Conservation (phyloP, 2,888 invertebrate species). For the Perizoma flavofasciatum region DNA sequence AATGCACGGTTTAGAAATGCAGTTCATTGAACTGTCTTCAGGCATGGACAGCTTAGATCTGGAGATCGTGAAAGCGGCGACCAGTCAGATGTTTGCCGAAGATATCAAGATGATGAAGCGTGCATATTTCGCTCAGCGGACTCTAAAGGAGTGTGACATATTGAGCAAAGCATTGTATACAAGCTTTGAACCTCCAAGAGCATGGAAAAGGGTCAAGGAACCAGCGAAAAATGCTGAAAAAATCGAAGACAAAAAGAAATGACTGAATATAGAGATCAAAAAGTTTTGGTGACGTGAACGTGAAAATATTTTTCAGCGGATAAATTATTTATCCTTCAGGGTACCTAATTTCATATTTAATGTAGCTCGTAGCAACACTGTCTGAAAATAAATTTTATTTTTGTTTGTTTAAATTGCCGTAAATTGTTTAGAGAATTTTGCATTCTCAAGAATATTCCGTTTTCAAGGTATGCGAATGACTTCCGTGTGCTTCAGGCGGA, state of each 20-base stretch:
- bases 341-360: too few relatives aligned
- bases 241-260: conserved; percentile 3
- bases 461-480: conserved; percentile 22
- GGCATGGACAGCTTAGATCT: conserved; percentile 43
- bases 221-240: conserved; percentile 22
- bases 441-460: conserved; percentile 19
- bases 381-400: conserved; percentile 6
- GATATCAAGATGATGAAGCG: conserved; percentile 44
- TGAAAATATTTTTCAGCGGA: too few relatives aligned
- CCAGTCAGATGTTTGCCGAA: conserved; percentile 41
- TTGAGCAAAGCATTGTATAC: conserved; percentile 43
- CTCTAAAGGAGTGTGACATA: conserved; percentile 44
- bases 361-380: not conserved
- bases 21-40: conserved; percentile 39
- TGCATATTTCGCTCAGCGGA: conserved; percentile 46
- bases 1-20: conserved; percentile 43
- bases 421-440: conserved; percentile 21
- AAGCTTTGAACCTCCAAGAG: conserved; percentile 48
- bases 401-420: conserved; percentile 10
- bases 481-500: conserved; percentile 50
- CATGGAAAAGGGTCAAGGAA: conserved; percentile 7
- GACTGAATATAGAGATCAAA: not conserved
- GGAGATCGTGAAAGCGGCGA: conserved; percentile 43
- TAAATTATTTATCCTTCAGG: not conserved
- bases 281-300: too few relatives aligned